A percentile compares a stretch with the other conserved stretches of the same genome.
Conservation (phyloP, 2,888 invertebrate species). For the Uropetala carovei region DNA sequence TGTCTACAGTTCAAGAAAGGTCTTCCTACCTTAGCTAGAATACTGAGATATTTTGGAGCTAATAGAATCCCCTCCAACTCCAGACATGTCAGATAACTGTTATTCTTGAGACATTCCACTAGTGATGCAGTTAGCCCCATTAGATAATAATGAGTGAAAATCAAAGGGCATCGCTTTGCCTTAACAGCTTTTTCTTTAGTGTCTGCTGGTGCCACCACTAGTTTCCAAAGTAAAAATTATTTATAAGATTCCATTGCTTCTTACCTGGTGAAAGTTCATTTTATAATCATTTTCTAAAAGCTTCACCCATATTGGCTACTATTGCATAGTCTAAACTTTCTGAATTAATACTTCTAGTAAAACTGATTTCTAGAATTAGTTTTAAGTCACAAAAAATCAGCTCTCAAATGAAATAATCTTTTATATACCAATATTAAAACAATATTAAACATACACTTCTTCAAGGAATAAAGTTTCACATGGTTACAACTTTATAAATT, state of each 20-base stretch:
- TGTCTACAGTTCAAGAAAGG: background rate
- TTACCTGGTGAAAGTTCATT: too few relatives aligned
- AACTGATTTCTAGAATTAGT: too few relatives aligned
- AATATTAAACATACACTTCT: background rate
- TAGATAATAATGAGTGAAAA: constrained; percentile 84
- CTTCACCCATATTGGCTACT: too few relatives aligned
- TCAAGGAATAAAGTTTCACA: background rate
- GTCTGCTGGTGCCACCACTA: constrained; percentile 74
- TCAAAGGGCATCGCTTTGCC: constrained; percentile 80
- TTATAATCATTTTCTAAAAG: too few relatives aligned
- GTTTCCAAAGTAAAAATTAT: background rate
- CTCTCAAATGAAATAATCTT: background rate
- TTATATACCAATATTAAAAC: background rate
- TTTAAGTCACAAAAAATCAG: background rate
- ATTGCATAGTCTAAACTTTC: too few relatives aligned
- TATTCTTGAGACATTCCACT: constrained; percentile 80
- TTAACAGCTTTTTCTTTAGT: constrained; percentile 81
- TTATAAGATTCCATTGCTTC: too few relatives aligned
- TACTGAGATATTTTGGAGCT: constrained; percentile 81
- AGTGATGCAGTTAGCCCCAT: constrained; percentile 82
- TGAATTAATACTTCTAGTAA: too few relatives aligned
- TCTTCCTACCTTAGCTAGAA: constrained; percentile 77
- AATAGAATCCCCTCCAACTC: constrained; percentile 85
- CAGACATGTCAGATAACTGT: constrained; percentile 80
- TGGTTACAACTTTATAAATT: background rate